phyloP scores from a whole-genome alignment of 2,113 vertebrate genomes.

The Strix aluco region DNA sequence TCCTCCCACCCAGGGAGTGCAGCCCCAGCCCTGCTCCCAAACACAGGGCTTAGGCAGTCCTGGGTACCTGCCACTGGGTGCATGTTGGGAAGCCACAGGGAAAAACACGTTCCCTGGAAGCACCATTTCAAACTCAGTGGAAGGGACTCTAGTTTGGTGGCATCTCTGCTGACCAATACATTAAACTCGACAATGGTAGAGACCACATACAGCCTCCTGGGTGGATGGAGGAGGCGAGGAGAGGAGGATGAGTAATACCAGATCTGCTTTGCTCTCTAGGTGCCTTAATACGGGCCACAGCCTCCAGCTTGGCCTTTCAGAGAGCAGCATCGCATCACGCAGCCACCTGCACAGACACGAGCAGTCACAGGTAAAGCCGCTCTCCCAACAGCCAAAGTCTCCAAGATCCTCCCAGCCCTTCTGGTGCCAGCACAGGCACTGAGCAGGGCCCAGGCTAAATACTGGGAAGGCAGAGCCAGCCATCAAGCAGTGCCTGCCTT shows the following conservation, averaged over 20 bases:
- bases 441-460: not conserved
- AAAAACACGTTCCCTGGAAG: not conserved
- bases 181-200: not conserved
- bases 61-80: not conserved
- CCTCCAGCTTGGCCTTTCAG: not conserved
- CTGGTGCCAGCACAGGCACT: not conserved
- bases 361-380: not conserved
- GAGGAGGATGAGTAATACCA: not conserved
- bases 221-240: not conserved
- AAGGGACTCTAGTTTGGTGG: not conserved
- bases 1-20: not conserved
- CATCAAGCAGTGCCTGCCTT: not conserved
- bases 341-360: not conserved
- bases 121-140: not conserved
- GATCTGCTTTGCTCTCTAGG: not conserved
- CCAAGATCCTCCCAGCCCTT: not conserved
- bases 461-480: not conserved
- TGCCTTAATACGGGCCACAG: not conserved
- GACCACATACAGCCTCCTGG: not conserved
- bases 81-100: fast-evolving
- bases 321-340: not conserved
- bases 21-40: not conserved
- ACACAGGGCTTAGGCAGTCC: not conserved
- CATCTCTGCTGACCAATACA: not conserved
- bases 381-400: not conserved